Base-by-base conservation (phyloP, 1,140 invertebrate species). In the Rhynchophorus ferrugineus region DNA sequence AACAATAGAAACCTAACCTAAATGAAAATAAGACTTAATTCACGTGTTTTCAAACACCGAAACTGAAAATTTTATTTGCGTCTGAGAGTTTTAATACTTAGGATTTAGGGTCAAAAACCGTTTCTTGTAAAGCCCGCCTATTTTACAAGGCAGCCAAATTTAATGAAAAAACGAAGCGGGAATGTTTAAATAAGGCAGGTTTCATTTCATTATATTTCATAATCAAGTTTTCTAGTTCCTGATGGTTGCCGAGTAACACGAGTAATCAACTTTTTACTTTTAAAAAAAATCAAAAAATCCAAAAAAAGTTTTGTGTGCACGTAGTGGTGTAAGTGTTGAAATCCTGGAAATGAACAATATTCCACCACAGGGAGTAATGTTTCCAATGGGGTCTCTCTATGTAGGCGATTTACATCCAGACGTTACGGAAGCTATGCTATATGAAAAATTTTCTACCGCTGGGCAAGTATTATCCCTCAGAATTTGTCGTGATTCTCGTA, bases 401-500 rank as follows among this genome's bases (percentile, higher is more conserved):
- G 96, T 99, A 60, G 97, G 97, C 58, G 96, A 99, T 76, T 77
- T 99, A 47, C 92, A 98, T 73, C 84, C 87, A 21, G 95, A 98
- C 72, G 94, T 99, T 50, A 98, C 93, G 55, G 97, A 99, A 75
- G 93, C 95, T 60, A 91, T 95, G 85, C 84, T 99, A 62, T 99
- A 98, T 74, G 95, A 99, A 69, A 98, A 98, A 75, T 99, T 99
- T 76, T 96, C 92, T 46, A 85, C 88, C 57, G 92, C 91, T 68
- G 97, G 97, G 54, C 93, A 94, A 52, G 93, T 99, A 36, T 92
- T 99, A 37, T 98, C 95, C 37, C 96, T 99, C 71, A 83, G 96
- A 62, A 94, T 99, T 14, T 99, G 96, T 71, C 83, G 96, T 60
- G 96, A 99, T 75, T 86, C 96, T 75, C 87, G 97, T 63, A 98